Evolutionary conservation across 2,888 invertebrate genomes (phyloP).

Genomic region (Synanthedon tipuliformis): DNA sequence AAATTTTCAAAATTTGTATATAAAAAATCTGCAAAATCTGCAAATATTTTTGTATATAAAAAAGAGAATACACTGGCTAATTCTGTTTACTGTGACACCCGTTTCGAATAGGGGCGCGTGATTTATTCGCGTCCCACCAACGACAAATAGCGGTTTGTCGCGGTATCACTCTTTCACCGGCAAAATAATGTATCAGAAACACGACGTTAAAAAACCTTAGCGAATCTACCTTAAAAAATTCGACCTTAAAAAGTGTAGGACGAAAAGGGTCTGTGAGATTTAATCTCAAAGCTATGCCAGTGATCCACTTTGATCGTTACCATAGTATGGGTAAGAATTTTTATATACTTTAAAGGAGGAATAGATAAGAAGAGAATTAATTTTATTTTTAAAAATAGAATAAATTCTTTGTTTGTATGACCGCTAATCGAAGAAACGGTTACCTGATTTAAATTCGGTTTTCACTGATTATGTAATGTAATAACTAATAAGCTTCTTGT

Average conservation of each 20-base stretch:
- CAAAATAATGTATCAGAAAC: constrained; percentile 48
- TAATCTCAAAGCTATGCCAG: background rate
- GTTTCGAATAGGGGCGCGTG: constrained; percentile 33
- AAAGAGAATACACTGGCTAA: background rate
- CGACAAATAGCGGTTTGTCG: constrained; percentile 66
- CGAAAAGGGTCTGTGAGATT: constrained; percentile 7
- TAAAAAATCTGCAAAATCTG: too few species aligned
- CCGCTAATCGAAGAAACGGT: too few species aligned
- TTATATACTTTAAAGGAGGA: background rate
- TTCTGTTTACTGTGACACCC: background rate
- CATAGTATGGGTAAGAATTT: background rate
- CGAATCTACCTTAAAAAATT: constrained; percentile 8
- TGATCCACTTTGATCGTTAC: background rate
- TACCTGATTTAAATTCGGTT: too few species aligned
- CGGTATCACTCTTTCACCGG: constrained; percentile 53
- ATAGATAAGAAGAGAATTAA: too few species aligned
- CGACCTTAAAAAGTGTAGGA: constrained; percentile 13
- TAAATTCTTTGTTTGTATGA: too few species aligned
- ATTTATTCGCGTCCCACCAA: constrained; percentile 53
- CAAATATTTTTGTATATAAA: too few species aligned
- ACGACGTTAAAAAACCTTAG: constrained; percentile 15
- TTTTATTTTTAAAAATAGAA: too few species aligned
- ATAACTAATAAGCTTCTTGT: too few species aligned
- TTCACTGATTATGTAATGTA: too few species aligned
- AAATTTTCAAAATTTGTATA: too few species aligned